Evolutionary conservation across 2,888 invertebrate genomes (phyloP), one percentile per base, ranked within the genome.

Genomic region (Heliconius ismenius): DNA sequence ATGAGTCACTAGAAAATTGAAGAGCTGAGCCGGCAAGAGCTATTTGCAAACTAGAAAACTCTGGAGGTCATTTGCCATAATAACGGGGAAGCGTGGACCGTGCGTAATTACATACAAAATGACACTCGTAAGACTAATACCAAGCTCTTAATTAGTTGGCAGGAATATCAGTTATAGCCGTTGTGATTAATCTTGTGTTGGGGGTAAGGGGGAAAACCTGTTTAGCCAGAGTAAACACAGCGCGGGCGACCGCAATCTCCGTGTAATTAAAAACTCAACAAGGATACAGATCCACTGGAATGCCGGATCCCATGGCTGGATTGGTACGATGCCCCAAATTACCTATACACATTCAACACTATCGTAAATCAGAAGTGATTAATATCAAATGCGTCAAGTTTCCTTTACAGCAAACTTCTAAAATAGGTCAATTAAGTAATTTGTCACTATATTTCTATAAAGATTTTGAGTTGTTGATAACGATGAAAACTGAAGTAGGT

Each of bases 211-310:
- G 76, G 69, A 32, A 68, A 75, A 76, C 77, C 67, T 77, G 77
- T 78, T 77, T 79, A 78, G 70, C 73, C 69, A 60, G 70, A 75
- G 76, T 72, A 78, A 79, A 79, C 77, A 77, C 74, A 67, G 81
- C 81, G 84, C 83, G 77, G 81, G 78, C 82, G 78, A 81, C 81
- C 82, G 86, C 87, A 88, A 88, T 88, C 86, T 87, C 83, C 81
- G 74, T 81, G 84, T 90, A 89, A 91, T 90, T 90, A 91, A 90
- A 90, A 89, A 86, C 86, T 86, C 81, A 83, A 83, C 84, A 79
- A 77, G 82, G 83, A 81, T 81, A 82, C 78, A 78, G 76, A 78
- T 72, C 73, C 72, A 65, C 60, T 73, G 70, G 76, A 64, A 73
- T 73, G 67, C 49, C 76, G 75, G 76, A 74, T 63, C 58, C 75